Evolutionary conservation across 2,888 invertebrate species (phyloP), one percentile per base, ranked within the genome.

Genomic region (Oegoconia quadripuncta): DNA sequence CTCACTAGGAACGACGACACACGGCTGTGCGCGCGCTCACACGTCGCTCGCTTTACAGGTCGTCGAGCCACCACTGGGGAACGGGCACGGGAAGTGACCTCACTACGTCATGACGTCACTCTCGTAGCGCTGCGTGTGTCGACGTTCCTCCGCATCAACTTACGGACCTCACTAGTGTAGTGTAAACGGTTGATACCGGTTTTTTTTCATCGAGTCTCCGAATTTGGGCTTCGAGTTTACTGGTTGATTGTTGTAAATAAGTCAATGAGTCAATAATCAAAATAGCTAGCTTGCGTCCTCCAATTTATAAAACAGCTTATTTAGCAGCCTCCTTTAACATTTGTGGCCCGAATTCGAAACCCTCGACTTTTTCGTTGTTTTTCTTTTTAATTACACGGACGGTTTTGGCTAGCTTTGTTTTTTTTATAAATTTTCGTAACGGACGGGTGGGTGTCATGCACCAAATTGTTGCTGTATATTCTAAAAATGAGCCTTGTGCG

Each of bases 1-100:
- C 81, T 73, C 77, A 74, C 64, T 75, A 77, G 83, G 84, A 78
- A 83, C 86, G 84, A 77, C 86, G 86, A 83, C 86, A 86, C 86
- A 86, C 83, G 77, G 79, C 75, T 75, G 76, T 65, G 75, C 68
- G 65, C 64, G 59, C 69, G 77, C 75, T 78, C 66, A 76, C 67
- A 48, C 63, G 69, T 63, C 69, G 70, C 64, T 74, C 74, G 71
- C 71, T 76, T 83, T 81, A 62, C 84, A 86, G 84, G 84, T 84
- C 64, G 74, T 60, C 68, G 78, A 79, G 56, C 64, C 68, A 53
- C 56, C 73, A 46, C 46, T 71, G 68, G 81, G 79, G 65, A 84
- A 81, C 74, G 81, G 79, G 65, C 83, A 81, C 73, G 59, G 68
- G 63, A 64, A 62, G 80, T 82, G 82, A 84, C 67, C 63, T 54